Percentiles rank a stretch among this genome's conserved stretches.
Conservation (phyloP, 2,888 invertebrate genomes). For the Itoplectis maculator region DNA sequence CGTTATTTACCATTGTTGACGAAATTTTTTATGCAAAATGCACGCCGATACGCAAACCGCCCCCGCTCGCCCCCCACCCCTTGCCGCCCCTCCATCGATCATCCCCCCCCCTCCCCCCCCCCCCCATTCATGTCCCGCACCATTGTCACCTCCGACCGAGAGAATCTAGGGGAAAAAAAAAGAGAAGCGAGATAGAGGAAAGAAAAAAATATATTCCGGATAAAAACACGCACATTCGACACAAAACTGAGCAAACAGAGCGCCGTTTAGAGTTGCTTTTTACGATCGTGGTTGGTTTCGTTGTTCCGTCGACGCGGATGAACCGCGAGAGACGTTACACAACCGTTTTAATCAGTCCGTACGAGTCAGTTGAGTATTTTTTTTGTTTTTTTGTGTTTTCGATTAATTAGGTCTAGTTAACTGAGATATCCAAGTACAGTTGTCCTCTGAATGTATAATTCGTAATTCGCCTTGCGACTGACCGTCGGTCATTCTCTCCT, state of each 20-base stretch:
- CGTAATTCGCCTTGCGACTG: constrained; percentile 42
- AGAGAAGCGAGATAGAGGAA: constrained; percentile 24
- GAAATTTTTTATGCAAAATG: constrained; percentile 66
- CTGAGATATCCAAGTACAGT: constrained; percentile 13
- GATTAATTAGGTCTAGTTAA: constrained; percentile 24
- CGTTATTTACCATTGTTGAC: constrained; percentile 69
- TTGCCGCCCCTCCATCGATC: not conserved
- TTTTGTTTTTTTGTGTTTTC: too few relatives aligned
- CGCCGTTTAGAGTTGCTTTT: constrained; percentile 49
- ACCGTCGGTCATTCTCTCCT: constrained; percentile 37
- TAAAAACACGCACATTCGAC: constrained; percentile 81
- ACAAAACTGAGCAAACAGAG: constrained; percentile 63
- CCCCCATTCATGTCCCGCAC: constrained; percentile 26
- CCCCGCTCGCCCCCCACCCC: not conserved
- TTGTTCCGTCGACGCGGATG: constrained; percentile 40
- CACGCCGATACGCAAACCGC: constrained; percentile 41
- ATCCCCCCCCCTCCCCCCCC: not conserved
- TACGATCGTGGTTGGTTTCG: constrained; percentile 37
- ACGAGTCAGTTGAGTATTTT: constrained; percentile 17
- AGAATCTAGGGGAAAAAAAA: constrained; percentile 30
- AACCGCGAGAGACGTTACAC: constrained; percentile 37
- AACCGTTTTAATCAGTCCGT: not conserved
- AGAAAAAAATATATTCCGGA: constrained; percentile 43
- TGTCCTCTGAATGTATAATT: constrained; percentile 45
- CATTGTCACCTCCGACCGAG: constrained; percentile 25